A percentile compares a stretch with the other conserved stretches of the same genome.
Evolutionary conservation across 2,113 vertebrate species (phyloP).

Genomic region (Rhinoderma darwinii): DNA sequence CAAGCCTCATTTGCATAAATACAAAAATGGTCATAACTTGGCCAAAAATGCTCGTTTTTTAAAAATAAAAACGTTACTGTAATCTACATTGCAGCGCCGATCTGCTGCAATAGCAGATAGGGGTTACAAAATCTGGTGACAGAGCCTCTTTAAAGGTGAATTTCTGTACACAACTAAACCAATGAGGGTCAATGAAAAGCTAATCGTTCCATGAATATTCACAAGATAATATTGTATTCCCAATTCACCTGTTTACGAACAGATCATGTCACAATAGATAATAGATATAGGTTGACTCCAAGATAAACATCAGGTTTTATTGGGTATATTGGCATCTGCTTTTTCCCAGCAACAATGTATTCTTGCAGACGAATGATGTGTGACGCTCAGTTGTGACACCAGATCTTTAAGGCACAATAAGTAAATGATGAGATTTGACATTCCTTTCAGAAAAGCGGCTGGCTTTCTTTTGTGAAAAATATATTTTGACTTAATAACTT

Average conservation of each 20-base stretch:
- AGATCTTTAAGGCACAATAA: slow-evolving; percentile 19
- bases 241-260: neutral
- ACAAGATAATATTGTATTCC: neutral
- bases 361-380: neutral
- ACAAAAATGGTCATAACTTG: too few relatives aligned
- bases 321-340: neutral
- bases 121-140: too few relatives aligned
- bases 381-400: slow-evolving; percentile 21
- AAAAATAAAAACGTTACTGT: too few relatives aligned
- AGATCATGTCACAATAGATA: neutral
- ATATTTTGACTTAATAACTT: neutral
- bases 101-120: too few relatives aligned
- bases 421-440: slow-evolving; percentile 26
- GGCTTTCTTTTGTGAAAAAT: neutral
- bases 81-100: too few relatives aligned
- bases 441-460: neutral
- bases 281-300: neutral
- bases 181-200: neutral
- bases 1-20: too few relatives aligned
- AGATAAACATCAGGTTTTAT: slow-evolving; percentile 5
- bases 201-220: neutral
- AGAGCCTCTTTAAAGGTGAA: too few relatives aligned
- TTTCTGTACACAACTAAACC: neutral
- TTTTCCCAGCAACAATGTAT: neutral
- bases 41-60: too few relatives aligned